Conservation (phyloP, 2,888 invertebrate genomes). For the Netelia fuscicornis region DNA sequence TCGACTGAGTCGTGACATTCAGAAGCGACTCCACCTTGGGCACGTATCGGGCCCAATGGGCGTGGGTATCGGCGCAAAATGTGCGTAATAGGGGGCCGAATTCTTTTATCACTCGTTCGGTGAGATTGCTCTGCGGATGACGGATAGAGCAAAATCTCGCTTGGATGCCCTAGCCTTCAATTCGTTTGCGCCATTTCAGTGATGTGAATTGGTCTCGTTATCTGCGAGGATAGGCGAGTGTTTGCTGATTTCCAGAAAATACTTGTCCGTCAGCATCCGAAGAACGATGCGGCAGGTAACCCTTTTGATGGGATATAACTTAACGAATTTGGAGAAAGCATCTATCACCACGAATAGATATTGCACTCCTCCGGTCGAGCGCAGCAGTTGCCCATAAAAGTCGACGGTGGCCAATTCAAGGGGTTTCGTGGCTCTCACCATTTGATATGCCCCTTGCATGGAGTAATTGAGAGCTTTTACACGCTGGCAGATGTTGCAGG, state of each 20-base stretch:
- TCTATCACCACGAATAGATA: constrained; percentile 51
- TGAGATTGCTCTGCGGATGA: constrained; percentile 49
- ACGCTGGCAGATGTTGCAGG: constrained; percentile 48
- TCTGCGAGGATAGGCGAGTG: constrained; percentile 31
- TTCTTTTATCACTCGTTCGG: constrained; percentile 48
- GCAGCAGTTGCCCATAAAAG: constrained; percentile 47
- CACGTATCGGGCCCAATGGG: constrained; percentile 19
- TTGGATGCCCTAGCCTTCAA: constrained; percentile 19
- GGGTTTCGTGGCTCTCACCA: constrained; percentile 8
- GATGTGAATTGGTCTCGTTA: constrained; percentile 41
- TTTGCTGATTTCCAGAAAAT: constrained; percentile 12
- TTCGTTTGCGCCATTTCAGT: constrained; percentile 10
- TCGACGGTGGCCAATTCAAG: constrained; percentile 44
- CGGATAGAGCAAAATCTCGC: constrained; percentile 23
- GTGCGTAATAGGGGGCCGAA: constrained; percentile 21
- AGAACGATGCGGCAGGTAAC: not conserved
- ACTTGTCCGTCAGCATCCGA: not conserved
- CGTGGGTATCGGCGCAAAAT: constrained; percentile 23
- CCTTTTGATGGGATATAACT: constrained; percentile 23
- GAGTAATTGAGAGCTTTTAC: constrained; percentile 3
- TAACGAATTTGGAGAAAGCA: constrained; percentile 38
- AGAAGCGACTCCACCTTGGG: not conserved
- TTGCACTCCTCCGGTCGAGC: constrained; percentile 31
- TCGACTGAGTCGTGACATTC: constrained; percentile 37
- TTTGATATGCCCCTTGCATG: constrained; percentile 32